Evolutionary conservation across 2,888 invertebrate genomes (phyloP), one percentile per base, ranked within the genome.

Genomic region (Pseudococcus viburni): DNA sequence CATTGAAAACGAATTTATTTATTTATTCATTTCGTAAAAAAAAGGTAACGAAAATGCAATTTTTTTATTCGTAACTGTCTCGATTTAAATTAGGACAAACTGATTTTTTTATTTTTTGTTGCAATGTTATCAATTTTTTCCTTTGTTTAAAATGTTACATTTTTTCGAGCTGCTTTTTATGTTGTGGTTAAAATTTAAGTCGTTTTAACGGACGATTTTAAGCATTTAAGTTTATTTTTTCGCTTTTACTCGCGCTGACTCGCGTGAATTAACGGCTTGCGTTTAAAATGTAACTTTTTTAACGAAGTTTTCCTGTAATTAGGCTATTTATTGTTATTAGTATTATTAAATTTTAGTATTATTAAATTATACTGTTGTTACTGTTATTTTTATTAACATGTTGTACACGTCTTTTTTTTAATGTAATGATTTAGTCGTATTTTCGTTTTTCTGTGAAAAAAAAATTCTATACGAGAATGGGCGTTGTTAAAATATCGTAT

Each of bases 271-370:
- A 26, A 80, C 42, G 42, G n/a, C 42, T 22, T 42, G n/a, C 42
- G 42, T 80, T 42, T 42, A 80, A 46, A 80, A 42, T 80, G 80
- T 80, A 80, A 19, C 80, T 80, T 80, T 73, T 73, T 80, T 80
- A 80, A 80, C 22, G 7, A 80, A 8, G 17, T 42, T 80, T 80
- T 80, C 80, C 80, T 80, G 80, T 80, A 80, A 42, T 42, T 80
- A 80, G 42, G 80, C 42, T 80, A 80, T 80, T 39, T 42, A 80
- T 80, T 46, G 80, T 80, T 80, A 80, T 42, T 80, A 80, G 80
- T 80, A 80, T 80, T 80, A 80, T 80, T 80, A 80, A 80, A 80
- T 80, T 80, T 80, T 80, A 80, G 80, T 80, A 80, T 80, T 80
- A 80, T 80, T 80, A 42, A 80, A 42, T 80, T 80, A 42, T 46